Evolutionary conservation across 2,888 invertebrate species (phyloP).

Genomic region (Elysia crispata): DNA sequence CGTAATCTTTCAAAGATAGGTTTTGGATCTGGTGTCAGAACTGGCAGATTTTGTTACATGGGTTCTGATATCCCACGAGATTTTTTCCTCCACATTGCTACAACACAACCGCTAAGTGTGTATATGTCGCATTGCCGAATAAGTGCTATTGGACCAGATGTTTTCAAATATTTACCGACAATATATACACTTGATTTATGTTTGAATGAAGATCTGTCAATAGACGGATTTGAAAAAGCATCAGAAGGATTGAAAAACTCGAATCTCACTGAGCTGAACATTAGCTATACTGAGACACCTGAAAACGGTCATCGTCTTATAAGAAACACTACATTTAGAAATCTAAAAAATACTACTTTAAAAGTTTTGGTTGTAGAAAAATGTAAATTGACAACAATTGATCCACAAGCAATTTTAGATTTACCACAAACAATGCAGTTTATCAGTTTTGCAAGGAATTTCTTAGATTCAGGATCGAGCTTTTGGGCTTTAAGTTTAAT

Average conservation of each 20-base stretch:
- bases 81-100: neutral
- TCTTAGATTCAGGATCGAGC: neutral
- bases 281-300: neutral
- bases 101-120: neutral
- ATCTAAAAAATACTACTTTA: neutral
- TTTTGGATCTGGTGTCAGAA: too few relatives aligned
- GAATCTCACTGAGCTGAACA: neutral
- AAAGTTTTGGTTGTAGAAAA: neutral
- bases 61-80: neutral
- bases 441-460: neutral
- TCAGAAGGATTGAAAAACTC: neutral
- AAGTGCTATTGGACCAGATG: neutral
- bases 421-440: neutral
- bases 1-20: too few relatives aligned
- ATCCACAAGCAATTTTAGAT: neutral
- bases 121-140: neutral
- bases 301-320: too few relatives aligned
- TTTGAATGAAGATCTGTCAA: neutral
- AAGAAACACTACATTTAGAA: neutral
- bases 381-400: neutral
- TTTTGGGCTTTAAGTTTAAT: too few relatives aligned
- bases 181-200: neutral
- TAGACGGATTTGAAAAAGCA: neutral
- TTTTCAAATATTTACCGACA: neutral
- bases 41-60: neutral